These are phyloP conservation scores for Trinorchestia longiramus DNA, from an alignment of 1,140 invertebrate genomes.

Conservation along the genomic window DNA sequence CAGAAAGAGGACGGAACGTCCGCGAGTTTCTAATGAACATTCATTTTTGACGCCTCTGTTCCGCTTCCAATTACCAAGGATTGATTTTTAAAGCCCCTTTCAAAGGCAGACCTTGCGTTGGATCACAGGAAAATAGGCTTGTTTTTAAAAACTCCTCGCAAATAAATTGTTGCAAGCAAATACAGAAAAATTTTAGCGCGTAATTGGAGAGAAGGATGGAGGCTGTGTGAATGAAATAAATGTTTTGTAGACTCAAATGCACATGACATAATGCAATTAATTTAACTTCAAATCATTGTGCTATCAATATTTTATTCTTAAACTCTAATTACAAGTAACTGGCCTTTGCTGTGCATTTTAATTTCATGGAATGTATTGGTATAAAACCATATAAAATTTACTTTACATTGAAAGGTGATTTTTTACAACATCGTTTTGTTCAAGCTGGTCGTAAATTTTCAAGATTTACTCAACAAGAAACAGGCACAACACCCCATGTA, in stretches of 20 bases:
- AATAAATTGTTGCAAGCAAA: not conserved
- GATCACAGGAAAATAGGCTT: not conserved
- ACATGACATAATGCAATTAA: not conserved
- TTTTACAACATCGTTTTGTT: too few relatives aligned
- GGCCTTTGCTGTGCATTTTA: too few relatives aligned
- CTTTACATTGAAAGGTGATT: too few relatives aligned
- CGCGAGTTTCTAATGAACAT: slow-evolving; percentile 16
- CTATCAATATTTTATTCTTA: too few relatives aligned
- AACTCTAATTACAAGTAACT: too few relatives aligned
- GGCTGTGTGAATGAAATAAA: not conserved
- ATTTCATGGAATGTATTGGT: too few relatives aligned
- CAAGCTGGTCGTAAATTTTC: too few relatives aligned
- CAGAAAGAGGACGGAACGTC: not conserved
- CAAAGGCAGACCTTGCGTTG: not conserved
- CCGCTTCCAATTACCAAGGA: slow-evolving; percentile 8
- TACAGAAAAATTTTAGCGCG: not conserved
- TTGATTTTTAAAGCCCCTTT: not conserved
- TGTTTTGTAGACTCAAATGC: not conserved
- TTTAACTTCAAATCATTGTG: not conserved
- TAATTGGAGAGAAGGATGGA: not conserved
- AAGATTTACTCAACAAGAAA: too few relatives aligned
- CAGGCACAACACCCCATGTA: too few relatives aligned
- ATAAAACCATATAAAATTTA: too few relatives aligned
- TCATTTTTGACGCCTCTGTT: slow-evolving; percentile 16
- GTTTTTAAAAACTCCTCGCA: not conserved